Base-by-base conservation (phyloP, 2,113 vertebrate genomes). In the Ammodytes dubius region DNA sequence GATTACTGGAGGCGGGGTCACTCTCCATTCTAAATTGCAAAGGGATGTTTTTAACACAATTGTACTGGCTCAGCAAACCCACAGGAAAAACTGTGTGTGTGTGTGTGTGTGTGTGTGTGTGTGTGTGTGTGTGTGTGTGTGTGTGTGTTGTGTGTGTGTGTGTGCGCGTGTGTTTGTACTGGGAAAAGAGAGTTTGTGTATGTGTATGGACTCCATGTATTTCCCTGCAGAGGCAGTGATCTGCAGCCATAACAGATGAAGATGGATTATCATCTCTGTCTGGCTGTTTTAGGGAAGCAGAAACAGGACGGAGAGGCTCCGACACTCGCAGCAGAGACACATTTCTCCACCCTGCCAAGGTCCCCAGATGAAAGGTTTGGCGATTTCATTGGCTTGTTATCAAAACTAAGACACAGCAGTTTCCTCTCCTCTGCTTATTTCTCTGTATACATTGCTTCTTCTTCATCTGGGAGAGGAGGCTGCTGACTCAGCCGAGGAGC, bases 331-430 rank as follows among this genome's bases (percentile, higher is more conserved):
- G 72, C 11, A 17, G 67, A 79, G 67, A 85, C 72, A 63, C 77
- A 76, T 88, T 84, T 73, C 77, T 84, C 82, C 86, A 27, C 64
- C 69, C 74, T n/a, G 69, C 80, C 82, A 84, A 87, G 69, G 82
- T 84, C 87, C 79, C 88, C 70, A n/a, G 89, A 88, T 81, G 70
- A 91, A 87, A 82, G 84, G n/a, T 86, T 89, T 86, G 87, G 87
- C 50, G 70, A 5, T 87, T 87, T 49, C 39, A 37, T 79, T 86
- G 88, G 88, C 85, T 87, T 68, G 64, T 76, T 80, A 74, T 84
- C 86, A 91, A 89, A 91, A 87, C 59, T 15, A 43, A 88, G 81
- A 84, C 80, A 14, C 89, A 90, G 89, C 89, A 90, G 69, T 83
- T 90, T 88, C 84, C 81, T 77, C 47, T 59, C 11, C 43, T 70